These are phyloP conservation scores for Hemicentrotus pulcherrimus DNA, from an alignment of 35 echinoderm and acorn worm genomes.

Conservation along the genomic window DNA sequence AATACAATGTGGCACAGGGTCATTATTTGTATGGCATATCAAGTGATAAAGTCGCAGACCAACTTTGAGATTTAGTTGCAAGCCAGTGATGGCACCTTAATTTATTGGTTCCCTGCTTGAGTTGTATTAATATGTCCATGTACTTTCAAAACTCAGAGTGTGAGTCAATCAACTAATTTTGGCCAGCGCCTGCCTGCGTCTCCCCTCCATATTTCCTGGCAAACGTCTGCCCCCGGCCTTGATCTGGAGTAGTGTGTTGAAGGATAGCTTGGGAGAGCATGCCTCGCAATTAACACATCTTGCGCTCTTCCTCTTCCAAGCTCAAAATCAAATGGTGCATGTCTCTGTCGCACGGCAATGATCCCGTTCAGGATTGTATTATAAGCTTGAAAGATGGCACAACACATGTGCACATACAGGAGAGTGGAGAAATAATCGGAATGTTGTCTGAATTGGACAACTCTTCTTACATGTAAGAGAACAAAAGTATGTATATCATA, in stretches of 20 bases:
- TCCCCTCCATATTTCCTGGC: conserved; percentile 15
- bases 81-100: neutral
- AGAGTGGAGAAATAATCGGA: too few relatives aligned
- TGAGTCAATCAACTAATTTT: neutral
- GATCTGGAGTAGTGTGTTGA: neutral
- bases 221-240: neutral
- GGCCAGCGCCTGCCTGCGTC: neutral
- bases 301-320: neutral
- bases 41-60: too few relatives aligned
- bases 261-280: neutral
- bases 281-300: conserved; percentile 11
- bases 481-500: too few relatives aligned
- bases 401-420: neutral
- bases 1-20: too few relatives aligned
- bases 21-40: too few relatives aligned
- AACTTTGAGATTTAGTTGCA: too few relatives aligned
- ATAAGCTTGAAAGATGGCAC: neutral
- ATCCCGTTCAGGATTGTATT: neutral
- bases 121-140: neutral
- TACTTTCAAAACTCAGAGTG: conserved; percentile 17
- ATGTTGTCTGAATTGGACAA: too few relatives aligned
- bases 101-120: neutral
- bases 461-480: too few relatives aligned
- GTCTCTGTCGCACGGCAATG: neutral
- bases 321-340: neutral